Base-by-base conservation (phyloP, 1,140 invertebrate genomes). In the Tetramorium simillimum region DNA sequence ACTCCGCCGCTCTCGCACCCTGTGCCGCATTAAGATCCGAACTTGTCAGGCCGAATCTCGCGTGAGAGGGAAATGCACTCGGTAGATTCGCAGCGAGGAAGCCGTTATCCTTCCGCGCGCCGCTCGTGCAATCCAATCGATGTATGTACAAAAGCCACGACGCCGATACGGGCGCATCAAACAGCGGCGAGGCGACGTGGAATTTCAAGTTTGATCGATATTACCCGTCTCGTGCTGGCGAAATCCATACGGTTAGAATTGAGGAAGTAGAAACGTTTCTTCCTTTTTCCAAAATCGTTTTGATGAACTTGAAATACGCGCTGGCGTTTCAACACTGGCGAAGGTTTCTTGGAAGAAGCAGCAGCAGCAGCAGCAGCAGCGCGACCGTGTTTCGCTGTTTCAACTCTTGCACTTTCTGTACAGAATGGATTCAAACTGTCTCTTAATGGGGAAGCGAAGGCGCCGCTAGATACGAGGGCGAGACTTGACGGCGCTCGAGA, bases 1-100 rank as follows among this genome's bases (percentile, higher is more conserved):
- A 86, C 51, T 75, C n/a, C 65, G 43, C 53, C n/a, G 58, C 70
- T 58, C 37, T 72, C 78, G 16, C 65, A 56, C 86, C 77, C 58
- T 37, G 62, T 65, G 82, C 76, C 63, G 81, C 87, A 91, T 91
- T 91, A 91, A 89, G 85, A 88, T 40, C 65, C 69, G 43, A 85
- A 92, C 89, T 88, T 82, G 90, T 90, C 88, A 85, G 73, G 85
- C 88, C 46, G 87, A 88, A 86, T 89, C 84, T 90, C 85, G 70
- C 86, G 72, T 40, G 77, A 70, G 63, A 80, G 37, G 91, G 81
- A 88, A 91, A 91, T 90, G 88, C 85, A 89, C 73, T 87, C 69
- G 84, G 70, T 67, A 70, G 89, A 88, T 88, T 90, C 89, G 85
- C 84, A 86, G 72, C n/a, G 76, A 70, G 89, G 85, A 88, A 88